phyloP scores from a whole-genome alignment of 2,113 vertebrate species.

The Ammodramus savannarum region DNA sequence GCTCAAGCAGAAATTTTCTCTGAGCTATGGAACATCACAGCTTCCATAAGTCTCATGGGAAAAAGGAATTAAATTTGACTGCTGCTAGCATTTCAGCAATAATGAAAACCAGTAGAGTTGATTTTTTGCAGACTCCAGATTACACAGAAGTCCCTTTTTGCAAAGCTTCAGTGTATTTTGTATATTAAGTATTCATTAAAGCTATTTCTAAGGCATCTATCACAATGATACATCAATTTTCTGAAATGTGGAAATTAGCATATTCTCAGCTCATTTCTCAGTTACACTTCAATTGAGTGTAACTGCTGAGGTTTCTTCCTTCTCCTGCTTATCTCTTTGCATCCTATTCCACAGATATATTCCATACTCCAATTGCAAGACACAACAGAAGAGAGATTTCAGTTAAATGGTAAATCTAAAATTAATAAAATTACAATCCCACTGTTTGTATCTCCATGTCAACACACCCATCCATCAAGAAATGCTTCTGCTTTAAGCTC shows the following conservation, averaged over 20 bases:
- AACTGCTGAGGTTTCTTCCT: background rate
- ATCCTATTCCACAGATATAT: background rate
- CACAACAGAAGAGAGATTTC: background rate
- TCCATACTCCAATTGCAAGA: background rate
- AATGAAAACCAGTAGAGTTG: background rate
- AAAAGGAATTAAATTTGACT: background rate
- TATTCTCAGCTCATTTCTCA: constrained; percentile 2
- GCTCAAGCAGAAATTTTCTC: background rate
- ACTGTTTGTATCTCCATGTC: background rate
- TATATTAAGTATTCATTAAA: background rate
- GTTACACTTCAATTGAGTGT: background rate
- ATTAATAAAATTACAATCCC: background rate
- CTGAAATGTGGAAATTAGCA: background rate
- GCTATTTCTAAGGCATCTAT: background rate
- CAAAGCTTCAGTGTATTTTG: background rate
- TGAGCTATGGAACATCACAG: background rate
- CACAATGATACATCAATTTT: background rate
- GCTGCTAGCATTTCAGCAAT: background rate
- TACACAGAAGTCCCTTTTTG: background rate
- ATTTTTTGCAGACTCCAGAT: background rate
- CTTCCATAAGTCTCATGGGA: background rate
- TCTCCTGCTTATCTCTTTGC: background rate
- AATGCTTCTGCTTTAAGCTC: background rate
- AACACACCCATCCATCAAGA: background rate
- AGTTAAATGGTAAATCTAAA: background rate